Evolutionary conservation across 2,888 invertebrate species (phyloP).

Genomic region (Subacronicta megacephala): DNA sequence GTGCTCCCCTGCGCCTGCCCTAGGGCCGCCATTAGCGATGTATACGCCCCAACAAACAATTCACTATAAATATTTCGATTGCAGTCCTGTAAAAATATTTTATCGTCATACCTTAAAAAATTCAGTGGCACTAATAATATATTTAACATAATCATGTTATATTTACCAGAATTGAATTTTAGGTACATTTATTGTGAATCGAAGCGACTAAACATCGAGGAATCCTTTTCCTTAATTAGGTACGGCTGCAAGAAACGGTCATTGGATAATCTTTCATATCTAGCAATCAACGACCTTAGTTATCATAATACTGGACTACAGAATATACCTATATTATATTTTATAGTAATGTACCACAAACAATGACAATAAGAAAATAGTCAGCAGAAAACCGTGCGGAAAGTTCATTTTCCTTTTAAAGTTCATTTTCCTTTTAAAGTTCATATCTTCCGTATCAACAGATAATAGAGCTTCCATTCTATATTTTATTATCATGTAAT

Average conservation of each 20-base stretch:
- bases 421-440: constrained; percentile 43
- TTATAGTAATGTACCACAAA: constrained; percentile 22
- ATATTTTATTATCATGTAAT: constrained; percentile 31
- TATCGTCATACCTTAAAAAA: background rate
- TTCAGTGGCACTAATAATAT: background rate
- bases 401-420: constrained; percentile 38
- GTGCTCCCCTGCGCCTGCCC: constrained; percentile 55
- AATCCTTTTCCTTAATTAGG: too few species aligned
- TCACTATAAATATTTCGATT: constrained; percentile 8
- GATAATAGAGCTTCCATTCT: constrained; percentile 28
- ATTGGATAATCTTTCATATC: too few species aligned
- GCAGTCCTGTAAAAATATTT: background rate
- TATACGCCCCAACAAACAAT: constrained; percentile 31
- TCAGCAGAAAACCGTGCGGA: constrained; percentile 24
- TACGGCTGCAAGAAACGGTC: too few species aligned
- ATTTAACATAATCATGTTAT: background rate
- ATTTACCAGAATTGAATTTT: too few species aligned
- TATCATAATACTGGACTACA: too few species aligned
- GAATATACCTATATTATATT: too few species aligned
- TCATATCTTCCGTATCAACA: constrained; percentile 35
- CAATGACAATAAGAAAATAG: constrained; percentile 23
- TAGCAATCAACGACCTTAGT: too few species aligned
- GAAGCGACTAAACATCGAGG: too few species aligned
- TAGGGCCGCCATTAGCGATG: constrained; percentile 48
- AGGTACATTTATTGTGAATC: too few species aligned